Evolutionary conservation across 2,888 invertebrate genomes (phyloP).

Genomic region (Cryptocheilus praepositus): DNA sequence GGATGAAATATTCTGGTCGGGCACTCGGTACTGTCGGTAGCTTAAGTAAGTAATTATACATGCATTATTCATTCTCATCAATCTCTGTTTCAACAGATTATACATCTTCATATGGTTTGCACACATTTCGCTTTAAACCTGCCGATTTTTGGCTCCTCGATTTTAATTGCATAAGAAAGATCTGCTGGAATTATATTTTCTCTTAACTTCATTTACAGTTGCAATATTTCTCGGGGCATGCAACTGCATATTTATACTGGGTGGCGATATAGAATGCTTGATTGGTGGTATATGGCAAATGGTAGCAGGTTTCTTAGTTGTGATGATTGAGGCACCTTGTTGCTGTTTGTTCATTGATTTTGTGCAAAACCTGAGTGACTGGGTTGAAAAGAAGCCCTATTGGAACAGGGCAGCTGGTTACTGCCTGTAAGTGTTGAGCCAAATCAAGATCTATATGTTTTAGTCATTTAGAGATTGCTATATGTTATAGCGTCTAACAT

Average conservation of each 20-base stretch:
- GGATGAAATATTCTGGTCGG: slow-evolving; percentile 91
- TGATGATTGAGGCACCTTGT: slow-evolving; percentile 96
- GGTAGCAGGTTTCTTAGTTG: slow-evolving; percentile 90
- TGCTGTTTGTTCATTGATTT: slow-evolving; percentile 98
- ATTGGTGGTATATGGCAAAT: slow-evolving; percentile 91
- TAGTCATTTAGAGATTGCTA: not conserved
- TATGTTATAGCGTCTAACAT: not conserved
- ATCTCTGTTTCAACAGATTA: too few species aligned
- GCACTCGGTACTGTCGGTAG: slow-evolving; percentile 90
- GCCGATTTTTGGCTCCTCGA: too few species aligned
- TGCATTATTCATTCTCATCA: too few species aligned
- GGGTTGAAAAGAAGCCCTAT: slow-evolving; percentile 88
- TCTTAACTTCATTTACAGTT: slow-evolving; percentile 79
- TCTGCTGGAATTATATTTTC: slow-evolving; percentile 13
- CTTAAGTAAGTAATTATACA: slow-evolving; percentile 84
- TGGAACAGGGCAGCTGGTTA: slow-evolving; percentile 93
- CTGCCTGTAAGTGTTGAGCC: slow-evolving; percentile 82
- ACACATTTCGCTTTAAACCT: too few species aligned
- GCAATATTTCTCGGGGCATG: slow-evolving; percentile 89
- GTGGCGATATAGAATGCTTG: slow-evolving; percentile 81
- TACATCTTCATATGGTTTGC: too few species aligned
- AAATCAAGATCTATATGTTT: not conserved
- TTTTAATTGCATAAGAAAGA: too few species aligned
- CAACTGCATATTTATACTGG: slow-evolving; percentile 82
- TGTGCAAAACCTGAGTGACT: slow-evolving; percentile 90